These are phyloP conservation scores for Erpornis zantholeuca DNA, from an alignment of 2,113 vertebrate species.

Conservation along the genomic window DNA sequence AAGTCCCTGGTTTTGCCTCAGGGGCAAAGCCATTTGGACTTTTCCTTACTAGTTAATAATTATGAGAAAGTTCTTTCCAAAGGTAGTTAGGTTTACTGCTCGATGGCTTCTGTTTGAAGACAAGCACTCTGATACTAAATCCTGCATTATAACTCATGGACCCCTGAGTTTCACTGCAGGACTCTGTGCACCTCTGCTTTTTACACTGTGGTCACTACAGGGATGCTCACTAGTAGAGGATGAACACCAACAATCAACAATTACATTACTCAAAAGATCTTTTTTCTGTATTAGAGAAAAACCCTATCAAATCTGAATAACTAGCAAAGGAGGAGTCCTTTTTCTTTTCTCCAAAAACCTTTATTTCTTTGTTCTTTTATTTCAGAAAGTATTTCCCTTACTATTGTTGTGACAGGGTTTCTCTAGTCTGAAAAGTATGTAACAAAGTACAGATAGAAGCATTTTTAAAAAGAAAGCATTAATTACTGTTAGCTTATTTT, in stretches of 20 bases:
- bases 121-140: neutral
- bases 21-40: conserved; percentile 17
- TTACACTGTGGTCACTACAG: neutral
- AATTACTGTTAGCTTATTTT: neutral
- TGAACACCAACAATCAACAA: neutral
- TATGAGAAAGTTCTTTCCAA: conserved; percentile 33
- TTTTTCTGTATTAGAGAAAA: neutral
- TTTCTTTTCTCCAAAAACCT: neutral
- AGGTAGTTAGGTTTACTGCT: neutral
- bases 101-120: neutral
- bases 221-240: neutral
- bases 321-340: neutral
- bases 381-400: neutral
- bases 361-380: neutral
- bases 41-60: conserved; percentile 62
- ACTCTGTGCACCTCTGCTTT: neutral
- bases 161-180: neutral
- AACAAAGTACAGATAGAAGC: neutral
- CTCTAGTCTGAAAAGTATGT: neutral
- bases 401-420: neutral
- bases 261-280: neutral
- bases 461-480: neutral
- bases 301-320: neutral
- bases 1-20: conserved; percentile 1
- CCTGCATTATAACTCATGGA: neutral